phyloP scores from a whole-genome alignment of 2,888 invertebrate genomes.

The Macroteleia sp. region DNA sequence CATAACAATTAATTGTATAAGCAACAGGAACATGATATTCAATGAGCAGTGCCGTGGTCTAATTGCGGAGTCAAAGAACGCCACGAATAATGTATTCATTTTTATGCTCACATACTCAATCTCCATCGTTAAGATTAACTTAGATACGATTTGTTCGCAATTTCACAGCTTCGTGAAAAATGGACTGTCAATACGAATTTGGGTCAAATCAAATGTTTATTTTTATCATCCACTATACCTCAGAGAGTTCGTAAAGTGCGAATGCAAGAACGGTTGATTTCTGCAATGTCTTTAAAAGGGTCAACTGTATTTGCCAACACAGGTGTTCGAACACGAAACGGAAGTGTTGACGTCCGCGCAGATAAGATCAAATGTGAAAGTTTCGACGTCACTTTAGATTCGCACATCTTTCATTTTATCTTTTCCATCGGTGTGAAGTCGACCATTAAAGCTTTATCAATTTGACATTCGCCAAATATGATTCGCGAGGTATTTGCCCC shows the following conservation, averaged over 20 bases:
- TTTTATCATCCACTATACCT: no score
- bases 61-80: constrained; percentile 61
- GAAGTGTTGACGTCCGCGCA: constrained; percentile 65
- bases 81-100: constrained; percentile 70
- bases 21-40: constrained; percentile 79
- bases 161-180: constrained; percentile 7
- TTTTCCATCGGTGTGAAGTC: constrained; percentile 76
- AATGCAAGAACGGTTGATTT: constrained; percentile 38
- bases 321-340: constrained; percentile 57
- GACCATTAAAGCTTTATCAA: constrained; percentile 71
- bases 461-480: constrained; percentile 1
- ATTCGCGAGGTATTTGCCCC: constrained; percentile 66
- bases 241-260: no score
- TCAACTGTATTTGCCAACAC: constrained; percentile 23
- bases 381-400: constrained; percentile 66
- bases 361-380: constrained; percentile 76
- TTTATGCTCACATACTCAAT: constrained; percentile 61
- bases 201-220: no score
- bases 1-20: constrained; percentile 80
- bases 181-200: no score
- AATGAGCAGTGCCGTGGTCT: constrained; percentile 64
- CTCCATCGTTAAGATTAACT: constrained; percentile 2
- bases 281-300: constrained; percentile 16
- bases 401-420: constrained; percentile 21
- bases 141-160: not conserved